A percentile compares a stretch with the other conserved stretches of the same genome.
Evolutionary conservation across 2,797 vertebrate species (phyloP).

Genomic region (Garrulus glandarius): DNA sequence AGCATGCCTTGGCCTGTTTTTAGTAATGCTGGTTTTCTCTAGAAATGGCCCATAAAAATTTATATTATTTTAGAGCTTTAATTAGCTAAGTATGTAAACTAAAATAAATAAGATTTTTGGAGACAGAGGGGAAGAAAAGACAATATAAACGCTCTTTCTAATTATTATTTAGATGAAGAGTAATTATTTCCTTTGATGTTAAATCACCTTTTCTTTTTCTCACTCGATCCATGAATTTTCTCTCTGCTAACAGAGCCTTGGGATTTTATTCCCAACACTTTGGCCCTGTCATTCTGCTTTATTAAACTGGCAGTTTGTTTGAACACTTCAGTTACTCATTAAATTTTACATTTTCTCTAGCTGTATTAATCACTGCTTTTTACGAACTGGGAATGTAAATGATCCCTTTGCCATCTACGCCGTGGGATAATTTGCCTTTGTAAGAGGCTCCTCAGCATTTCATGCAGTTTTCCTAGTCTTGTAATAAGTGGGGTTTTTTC

Average conservation of each 20-base stretch:
- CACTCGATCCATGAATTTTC: background rate
- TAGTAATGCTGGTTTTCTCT: constrained; percentile 6
- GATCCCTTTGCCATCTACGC: background rate
- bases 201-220: constrained; percentile 35
- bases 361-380: constrained; percentile 39
- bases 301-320: constrained; percentile 26
- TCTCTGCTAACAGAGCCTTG: background rate
- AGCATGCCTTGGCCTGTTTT: background rate
- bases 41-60: constrained; percentile 48
- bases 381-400: constrained; percentile 2
- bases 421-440: background rate
- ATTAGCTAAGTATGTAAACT: constrained; percentile 48
- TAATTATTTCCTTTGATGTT: constrained; percentile 44
- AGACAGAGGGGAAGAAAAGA: background rate
- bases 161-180: constrained; percentile 32
- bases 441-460: background rate
- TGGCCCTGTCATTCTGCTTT: constrained; percentile 5
- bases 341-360: constrained; percentile 36
- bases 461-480: background rate
- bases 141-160: constrained; percentile 1
- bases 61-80: constrained; percentile 47
- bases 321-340: constrained; percentile 37
- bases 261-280: constrained; percentile 25
- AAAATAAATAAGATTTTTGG: constrained; percentile 34
- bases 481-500: background rate